Evolutionary conservation across 1,140 invertebrate genomes (phyloP), one percentile per base, ranked within the genome.

Genomic region (Megalonaias nervosa): DNA sequence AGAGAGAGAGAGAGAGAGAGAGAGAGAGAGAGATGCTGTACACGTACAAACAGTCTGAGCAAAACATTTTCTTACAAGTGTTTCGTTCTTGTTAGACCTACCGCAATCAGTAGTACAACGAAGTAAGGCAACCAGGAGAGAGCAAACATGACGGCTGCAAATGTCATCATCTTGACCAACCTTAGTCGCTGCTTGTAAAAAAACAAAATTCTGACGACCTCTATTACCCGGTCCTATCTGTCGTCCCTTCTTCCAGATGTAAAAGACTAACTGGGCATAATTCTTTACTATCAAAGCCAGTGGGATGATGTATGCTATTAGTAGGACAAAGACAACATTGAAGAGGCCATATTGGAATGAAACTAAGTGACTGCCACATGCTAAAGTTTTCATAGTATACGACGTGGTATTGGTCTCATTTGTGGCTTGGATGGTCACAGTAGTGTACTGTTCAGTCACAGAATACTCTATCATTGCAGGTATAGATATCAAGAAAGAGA

Each of bases 61-160:
- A 38, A 26, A 38, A 38, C 38, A 9, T 38, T 38, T 38, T 38
- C 6, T 38, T 38, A 38, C 38, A 38, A 6, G 38, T 6, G 38
- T 38, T 6, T 38, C 0, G 38, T 38, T 38, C 21, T 61, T 12
- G 4, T 13, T 4, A 66, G 19, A 74, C 77, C 67, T 67, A 85
- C 85, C 71, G 80, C 72, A 64, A 79, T 64, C 19, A 84, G 65
- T 0, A 81, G 74, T 11, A 80, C 66, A 48, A 77, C 64, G 60
- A 86, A 86, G 74, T 81, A 86, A 9, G 85, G 85, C 55, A 85
- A 56, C 84, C 85, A 86, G 19, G 75, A 82, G 11, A 84, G 21
- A 16, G 78, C 79, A 73, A 86, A 86, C 14, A 86, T 67, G n/a
- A 72, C 60, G 9, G 84, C 74, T 14, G 84, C 72, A 9, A 86